Percentiles rank a stretch among this genome's conserved stretches.
These are phyloP conservation scores for Agelastica alni DNA, from an alignment of 2,888 invertebrate species.

Conservation along the genomic window DNA sequence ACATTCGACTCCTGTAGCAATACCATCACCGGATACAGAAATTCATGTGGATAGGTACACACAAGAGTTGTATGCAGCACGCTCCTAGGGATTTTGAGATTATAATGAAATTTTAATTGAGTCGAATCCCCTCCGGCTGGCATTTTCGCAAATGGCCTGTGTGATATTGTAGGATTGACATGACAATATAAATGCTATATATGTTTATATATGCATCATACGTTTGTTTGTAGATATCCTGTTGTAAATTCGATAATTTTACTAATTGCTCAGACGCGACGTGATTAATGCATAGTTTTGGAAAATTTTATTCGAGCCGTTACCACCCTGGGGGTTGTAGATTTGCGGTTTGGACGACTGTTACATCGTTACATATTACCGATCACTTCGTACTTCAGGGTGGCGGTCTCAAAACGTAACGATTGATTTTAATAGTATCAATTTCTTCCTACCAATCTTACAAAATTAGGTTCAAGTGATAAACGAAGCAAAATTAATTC, in stretches of 20 bases:
- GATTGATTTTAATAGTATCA: too few relatives aligned
- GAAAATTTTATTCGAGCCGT: conserved; percentile 7
- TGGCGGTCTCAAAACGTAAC: too few relatives aligned
- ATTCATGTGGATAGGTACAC: too few relatives aligned
- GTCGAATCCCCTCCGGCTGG: conserved; percentile 11
- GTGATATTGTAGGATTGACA: conserved; percentile 31
- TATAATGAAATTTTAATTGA: conserved; percentile 32
- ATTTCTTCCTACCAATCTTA: too few relatives aligned
- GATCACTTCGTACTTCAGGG: too few relatives aligned
- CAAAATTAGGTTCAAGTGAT: too few relatives aligned
- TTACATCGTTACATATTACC: too few relatives aligned
- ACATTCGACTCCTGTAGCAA: background rate
- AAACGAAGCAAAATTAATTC: too few relatives aligned
- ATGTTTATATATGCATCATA: conserved; percentile 7
- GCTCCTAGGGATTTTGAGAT: conserved; percentile 30
- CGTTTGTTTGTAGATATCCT: conserved; percentile 13
- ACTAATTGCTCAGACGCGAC: conserved; percentile 32
- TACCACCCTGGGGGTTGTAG: conserved; percentile 2
- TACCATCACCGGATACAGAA: background rate
- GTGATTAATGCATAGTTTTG: conserved; percentile 31
- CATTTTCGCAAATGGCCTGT: conserved; percentile 28
- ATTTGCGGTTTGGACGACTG: background rate
- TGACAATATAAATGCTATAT: conserved; percentile 31
- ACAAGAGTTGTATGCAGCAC: background rate
- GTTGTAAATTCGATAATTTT: conserved; percentile 38